phyloP scores from a whole-genome alignment of 2,888 invertebrate species.

The Drosophila acutilabella region DNA sequence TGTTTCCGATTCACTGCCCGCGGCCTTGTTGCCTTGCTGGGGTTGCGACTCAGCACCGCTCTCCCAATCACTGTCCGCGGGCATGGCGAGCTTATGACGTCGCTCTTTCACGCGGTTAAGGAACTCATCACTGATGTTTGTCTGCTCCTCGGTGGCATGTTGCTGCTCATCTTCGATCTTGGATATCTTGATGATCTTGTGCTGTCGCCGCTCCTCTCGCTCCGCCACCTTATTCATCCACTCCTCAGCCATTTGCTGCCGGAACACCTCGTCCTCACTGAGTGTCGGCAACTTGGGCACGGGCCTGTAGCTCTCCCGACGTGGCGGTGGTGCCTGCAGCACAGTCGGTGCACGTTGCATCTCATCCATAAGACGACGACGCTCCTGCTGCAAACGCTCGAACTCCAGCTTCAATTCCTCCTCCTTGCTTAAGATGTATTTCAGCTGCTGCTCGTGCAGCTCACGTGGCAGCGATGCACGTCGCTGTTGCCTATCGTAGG shows the following conservation, averaged over 20 bases:
- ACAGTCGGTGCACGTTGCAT: conserved; percentile 72
- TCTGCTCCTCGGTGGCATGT: conserved; percentile 53
- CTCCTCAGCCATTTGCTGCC: conserved; percentile 94
- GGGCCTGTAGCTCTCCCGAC: conserved; percentile 78
- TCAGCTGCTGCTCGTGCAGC: conserved; percentile 86
- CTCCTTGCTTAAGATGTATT: conserved; percentile 89
- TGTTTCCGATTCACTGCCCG: conserved; percentile 69
- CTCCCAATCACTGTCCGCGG: conserved; percentile 88
- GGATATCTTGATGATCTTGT: conserved; percentile 92
- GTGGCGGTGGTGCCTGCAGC: conserved; percentile 63
- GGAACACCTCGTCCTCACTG: conserved; percentile 90
- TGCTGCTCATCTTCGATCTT: conserved; percentile 84
- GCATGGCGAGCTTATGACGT: conserved; percentile 89
- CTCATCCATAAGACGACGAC: conserved; percentile 84
- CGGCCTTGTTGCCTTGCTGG: conserved; percentile 74
- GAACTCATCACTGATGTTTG: conserved; percentile 90
- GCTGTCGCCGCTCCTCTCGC: conserved; percentile 91
- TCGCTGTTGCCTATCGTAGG: conserved; percentile 70
- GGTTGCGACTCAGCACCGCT: conserved; percentile 86
- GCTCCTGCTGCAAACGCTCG: conserved; percentile 87
- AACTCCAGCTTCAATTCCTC: conserved; percentile 88
- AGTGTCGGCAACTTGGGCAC: conserved; percentile 85
- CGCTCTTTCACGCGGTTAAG: conserved; percentile 91
- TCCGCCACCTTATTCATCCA: conserved; percentile 92
- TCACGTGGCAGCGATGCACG: conserved; percentile 88